phyloP scores from a whole-genome alignment of 2,797 vertebrate genomes.

The Danio albolineatus region DNA sequence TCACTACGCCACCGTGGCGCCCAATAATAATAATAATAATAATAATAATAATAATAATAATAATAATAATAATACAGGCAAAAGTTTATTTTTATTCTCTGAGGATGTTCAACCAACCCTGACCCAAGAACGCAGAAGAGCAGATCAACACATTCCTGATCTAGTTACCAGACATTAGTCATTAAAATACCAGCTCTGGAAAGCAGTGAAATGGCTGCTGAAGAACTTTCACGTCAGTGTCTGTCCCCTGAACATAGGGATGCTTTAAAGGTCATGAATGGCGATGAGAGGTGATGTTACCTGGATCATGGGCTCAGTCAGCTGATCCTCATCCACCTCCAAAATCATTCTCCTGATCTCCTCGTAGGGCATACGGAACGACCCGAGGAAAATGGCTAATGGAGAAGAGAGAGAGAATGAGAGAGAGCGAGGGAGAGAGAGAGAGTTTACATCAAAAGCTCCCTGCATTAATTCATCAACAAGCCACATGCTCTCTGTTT shows the following conservation, averaged over 20 bases:
- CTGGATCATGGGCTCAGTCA: constrained; percentile 96
- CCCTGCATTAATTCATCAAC: constrained; percentile 19
- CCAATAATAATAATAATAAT: no score
- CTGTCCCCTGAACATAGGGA: not conserved
- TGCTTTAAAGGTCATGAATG: constrained; percentile 8
- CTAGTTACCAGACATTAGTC: no score
- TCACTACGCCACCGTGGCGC: no score
- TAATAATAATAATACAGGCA: no score
- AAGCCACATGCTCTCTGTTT: not conserved
- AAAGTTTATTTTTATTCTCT: no score
- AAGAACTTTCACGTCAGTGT: not conserved
- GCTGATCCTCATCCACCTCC: constrained; percentile 92
- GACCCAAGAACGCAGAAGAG: no score
- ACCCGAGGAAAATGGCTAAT: constrained; percentile 96
- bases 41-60: no score
- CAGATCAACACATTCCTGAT: no score
- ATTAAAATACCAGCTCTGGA: not conserved
- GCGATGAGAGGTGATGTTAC: constrained; percentile 70
- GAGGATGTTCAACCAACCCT: no score
- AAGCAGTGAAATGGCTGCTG: not conserved
- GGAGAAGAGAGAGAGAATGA: constrained; percentile 24
- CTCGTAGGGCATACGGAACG: constrained; percentile 93
- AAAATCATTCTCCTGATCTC: constrained; percentile 92
- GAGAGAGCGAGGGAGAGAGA: constrained; percentile 14
- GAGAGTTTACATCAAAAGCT: not conserved